A percentile compares a stretch with the other conserved stretches of the same genome.
These are phyloP conservation scores for Limosa lapponica DNA, from an alignment of 2,797 vertebrate species.

Conservation along the genomic window DNA sequence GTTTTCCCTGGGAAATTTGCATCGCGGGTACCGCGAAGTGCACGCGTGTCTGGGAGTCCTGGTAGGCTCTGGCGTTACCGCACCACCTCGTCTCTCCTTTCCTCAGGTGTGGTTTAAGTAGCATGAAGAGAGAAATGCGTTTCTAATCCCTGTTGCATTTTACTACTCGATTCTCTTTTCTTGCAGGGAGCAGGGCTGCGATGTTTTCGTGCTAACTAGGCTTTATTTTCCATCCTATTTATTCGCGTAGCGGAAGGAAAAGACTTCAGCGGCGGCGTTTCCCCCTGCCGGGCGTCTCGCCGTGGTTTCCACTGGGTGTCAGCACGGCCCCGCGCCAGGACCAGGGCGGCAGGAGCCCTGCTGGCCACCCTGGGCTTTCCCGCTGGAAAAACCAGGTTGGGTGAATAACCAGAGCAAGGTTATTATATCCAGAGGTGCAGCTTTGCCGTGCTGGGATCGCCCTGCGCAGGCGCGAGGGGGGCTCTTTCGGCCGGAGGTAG, in stretches of 20 bases:
- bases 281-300: background rate
- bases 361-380: background rate
- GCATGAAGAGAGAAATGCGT: accelerated
- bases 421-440: background rate
- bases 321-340: background rate
- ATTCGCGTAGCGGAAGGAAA: background rate
- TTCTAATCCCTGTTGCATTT: background rate
- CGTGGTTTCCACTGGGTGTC: conserved; percentile 61
- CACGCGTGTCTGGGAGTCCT: accelerated
- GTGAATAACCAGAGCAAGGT: background rate
- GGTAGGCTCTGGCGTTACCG: accelerated
- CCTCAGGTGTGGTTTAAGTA: accelerated
- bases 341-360: background rate
- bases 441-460: background rate
- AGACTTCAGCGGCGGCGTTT: accelerated
- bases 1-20: background rate
- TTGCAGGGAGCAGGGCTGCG: background rate
- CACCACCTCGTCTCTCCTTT: background rate
- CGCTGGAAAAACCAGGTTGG: background rate
- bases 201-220: background rate
- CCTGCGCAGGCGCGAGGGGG: background rate
- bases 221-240: accelerated
- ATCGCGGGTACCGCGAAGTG: accelerated
- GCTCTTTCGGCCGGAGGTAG: background rate
- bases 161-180: accelerated